Evolutionary conservation across 2,113 vertebrate species (phyloP).

Genomic region (Actenoides lindsayi): DNA sequence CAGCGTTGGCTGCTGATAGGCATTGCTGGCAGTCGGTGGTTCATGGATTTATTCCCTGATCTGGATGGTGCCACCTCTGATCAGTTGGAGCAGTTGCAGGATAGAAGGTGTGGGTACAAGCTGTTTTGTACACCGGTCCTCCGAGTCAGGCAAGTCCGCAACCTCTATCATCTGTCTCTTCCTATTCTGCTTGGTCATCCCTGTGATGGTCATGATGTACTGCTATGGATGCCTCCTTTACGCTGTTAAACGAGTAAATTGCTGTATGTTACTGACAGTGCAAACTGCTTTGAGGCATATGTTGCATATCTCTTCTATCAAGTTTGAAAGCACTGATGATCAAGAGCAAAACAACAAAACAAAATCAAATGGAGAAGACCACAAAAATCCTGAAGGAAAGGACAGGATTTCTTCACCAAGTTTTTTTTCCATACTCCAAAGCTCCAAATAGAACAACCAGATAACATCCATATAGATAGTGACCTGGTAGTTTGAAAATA

Average conservation of each 20-base stretch:
- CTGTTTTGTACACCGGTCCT: conserved; percentile 87
- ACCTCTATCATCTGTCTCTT: conserved; percentile 90
- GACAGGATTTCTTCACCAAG: background rate
- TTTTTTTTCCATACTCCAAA: background rate
- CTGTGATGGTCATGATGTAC: conserved; percentile 85
- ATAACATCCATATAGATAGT: background rate
- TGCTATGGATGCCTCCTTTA: conserved; percentile 84
- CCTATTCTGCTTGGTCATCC: conserved; percentile 85
- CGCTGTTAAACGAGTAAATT: conserved; percentile 84
- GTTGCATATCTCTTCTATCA: background rate
- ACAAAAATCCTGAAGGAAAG: background rate
- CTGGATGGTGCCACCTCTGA: conserved; percentile 87
- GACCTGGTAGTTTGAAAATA: background rate
- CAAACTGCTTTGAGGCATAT: background rate
- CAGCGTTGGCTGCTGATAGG: conserved; percentile 76
- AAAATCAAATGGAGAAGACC: background rate
- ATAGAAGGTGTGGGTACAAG: conserved; percentile 86
- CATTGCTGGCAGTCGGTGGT: conserved; percentile 79
- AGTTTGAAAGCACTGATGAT: background rate
- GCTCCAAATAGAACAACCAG: background rate
- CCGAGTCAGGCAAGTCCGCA: conserved; percentile 72
- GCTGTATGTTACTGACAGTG: rapidly evolving
- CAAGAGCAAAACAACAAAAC: background rate
- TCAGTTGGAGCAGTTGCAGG: conserved; percentile 89
- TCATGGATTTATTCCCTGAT: conserved; percentile 88